phyloP scores from a whole-genome alignment of 2,888 invertebrate species.

The Drosophila lutescens region DNA sequence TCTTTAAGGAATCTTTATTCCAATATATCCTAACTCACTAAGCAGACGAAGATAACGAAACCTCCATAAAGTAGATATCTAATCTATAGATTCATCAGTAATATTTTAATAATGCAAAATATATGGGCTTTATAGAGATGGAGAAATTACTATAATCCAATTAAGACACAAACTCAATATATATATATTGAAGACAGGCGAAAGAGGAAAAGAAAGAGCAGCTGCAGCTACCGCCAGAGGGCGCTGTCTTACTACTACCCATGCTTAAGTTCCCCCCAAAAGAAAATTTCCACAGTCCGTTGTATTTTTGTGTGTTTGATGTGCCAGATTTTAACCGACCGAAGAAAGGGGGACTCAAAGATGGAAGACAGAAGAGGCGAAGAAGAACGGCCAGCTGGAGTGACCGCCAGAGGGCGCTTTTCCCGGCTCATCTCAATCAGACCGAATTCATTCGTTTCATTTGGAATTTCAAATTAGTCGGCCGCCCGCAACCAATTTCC shows the following conservation, averaged over 20 bases:
- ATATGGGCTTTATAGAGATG: too few relatives aligned
- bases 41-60: too few relatives aligned
- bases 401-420: conserved; percentile 21
- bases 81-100: too few relatives aligned
- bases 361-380: neutral
- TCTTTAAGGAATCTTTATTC: neutral
- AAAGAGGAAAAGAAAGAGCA: neutral
- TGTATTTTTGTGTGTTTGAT: conserved; percentile 15
- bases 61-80: too few relatives aligned
- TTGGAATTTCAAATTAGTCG: conserved; percentile 35
- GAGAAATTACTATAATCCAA: too few relatives aligned
- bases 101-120: too few relatives aligned
- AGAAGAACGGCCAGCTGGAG: conserved; percentile 5
- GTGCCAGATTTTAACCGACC: conserved; percentile 5
- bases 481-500: conserved; percentile 35
- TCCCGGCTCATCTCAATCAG: conserved; percentile 32
- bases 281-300: conserved; percentile 1
- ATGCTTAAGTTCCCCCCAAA: neutral
- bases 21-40: neutral
- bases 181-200: neutral
- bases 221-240: conserved; percentile 5
- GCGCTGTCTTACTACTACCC: neutral
- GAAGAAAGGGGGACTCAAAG: neutral
- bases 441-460: conserved; percentile 38
- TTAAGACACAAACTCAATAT: too few relatives aligned